Conservation (phyloP, 2,797 vertebrate species). For the Falco columbarius region DNA sequence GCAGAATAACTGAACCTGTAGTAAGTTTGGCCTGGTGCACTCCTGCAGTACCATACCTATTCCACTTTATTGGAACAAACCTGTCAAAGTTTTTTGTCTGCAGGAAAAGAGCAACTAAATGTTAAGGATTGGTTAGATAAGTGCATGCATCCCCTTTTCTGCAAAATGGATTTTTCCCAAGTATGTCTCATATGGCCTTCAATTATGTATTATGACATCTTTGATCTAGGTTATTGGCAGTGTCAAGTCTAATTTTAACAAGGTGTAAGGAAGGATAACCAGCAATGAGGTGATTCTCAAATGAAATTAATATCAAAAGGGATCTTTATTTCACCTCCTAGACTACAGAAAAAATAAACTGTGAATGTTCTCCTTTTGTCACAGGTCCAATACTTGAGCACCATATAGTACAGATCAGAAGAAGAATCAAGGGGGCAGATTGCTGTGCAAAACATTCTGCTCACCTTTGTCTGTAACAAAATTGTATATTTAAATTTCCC, state of each 20-base stretch:
- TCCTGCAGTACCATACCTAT: neutral
- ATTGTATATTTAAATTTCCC: neutral
- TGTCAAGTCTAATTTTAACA: slow-evolving; percentile 47
- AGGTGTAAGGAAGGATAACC: slow-evolving; percentile 45
- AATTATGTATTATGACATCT: slow-evolving; percentile 56
- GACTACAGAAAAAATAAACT: slow-evolving; percentile 11
- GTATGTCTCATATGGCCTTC: slow-evolving; percentile 5
- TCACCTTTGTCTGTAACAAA: neutral
- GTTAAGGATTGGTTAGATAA: neutral
- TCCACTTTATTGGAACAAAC: neutral
- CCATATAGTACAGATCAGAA: neutral
- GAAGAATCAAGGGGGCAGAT: neutral
- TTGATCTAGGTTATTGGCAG: slow-evolving; percentile 52
- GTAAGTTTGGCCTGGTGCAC: neutral
- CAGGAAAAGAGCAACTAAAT: neutral
- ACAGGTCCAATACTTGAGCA: neutral
- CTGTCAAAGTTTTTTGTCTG: neutral
- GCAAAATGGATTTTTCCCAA: slow-evolving; percentile 6
- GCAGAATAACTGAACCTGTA: neutral
- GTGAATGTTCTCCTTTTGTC: neutral
- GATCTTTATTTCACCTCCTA: slow-evolving; percentile 19
- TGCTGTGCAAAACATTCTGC: neutral
- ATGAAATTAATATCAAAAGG: slow-evolving; percentile 44
- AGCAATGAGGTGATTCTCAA: slow-evolving; percentile 38
- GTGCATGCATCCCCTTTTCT: neutral